Base-by-base conservation (phyloP, 2,888 invertebrate genomes). In the Lepidocyrtoides sp. region DNA sequence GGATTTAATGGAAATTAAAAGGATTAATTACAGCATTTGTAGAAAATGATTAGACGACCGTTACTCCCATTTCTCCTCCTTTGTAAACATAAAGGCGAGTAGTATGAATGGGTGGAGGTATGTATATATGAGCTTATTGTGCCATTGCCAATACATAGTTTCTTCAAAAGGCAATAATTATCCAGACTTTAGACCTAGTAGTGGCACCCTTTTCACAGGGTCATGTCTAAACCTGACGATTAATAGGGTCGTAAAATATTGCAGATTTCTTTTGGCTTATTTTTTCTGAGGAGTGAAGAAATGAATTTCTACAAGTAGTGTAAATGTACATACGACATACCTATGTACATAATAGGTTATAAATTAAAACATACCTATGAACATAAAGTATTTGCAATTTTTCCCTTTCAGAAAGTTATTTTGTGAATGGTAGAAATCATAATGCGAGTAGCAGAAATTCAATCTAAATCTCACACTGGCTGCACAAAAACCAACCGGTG, bases 1-100 rank as follows among this genome's bases (percentile, higher is more conserved):
- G 79, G 87, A 66, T 87, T 87, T 87, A 87, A 77, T 87, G 87
- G 79, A 87, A 87, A 87, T 87, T 87, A 87, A 87, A 79, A 79
- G 87, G 87, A 87, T 87, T 87, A 87, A 87, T 87, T 87, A 87
- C 87, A 77, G 51, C 87, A 87, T 87, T 87, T 77, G 79, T 48
- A 77, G 87, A 87, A 87, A 87, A 79, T 87, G 87, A 87, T 87
- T 79, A 87, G 87, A 77, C 63, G 79, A 23, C 63, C 79, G 79
- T 87, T 87, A 63, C 79, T 79, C 79, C 51, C 77, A 17, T 75
- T 60, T 29, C 20, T 32, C 29, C 20, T 57, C 41, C 83, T n/a
- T 83, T n/a, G 14, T 4, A 51, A 17, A 44, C 10, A 44, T 2
- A 8, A 2, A 44, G 14, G 14, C 8, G 44, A 8, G 14, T 54